phyloP scores from a whole-genome alignment of 2,113 vertebrate species.

The Myrmophylax atrothorax region DNA sequence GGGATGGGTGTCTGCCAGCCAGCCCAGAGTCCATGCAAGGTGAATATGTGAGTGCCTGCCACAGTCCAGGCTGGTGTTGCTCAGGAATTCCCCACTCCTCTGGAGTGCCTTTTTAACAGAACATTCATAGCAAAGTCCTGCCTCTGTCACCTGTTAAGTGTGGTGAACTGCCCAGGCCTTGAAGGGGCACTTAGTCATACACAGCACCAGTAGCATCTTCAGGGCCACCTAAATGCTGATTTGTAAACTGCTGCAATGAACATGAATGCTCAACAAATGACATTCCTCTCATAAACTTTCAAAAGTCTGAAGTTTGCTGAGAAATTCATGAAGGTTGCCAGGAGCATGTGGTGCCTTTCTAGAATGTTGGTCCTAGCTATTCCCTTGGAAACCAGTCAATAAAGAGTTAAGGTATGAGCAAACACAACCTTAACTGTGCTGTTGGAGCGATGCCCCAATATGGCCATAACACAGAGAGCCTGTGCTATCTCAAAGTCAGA shows the following conservation, averaged over 20 bases:
- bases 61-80: not conserved
- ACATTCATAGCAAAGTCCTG: not conserved
- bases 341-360: not conserved
- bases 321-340: not conserved
- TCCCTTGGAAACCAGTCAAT: slow-evolving; percentile 28
- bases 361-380: not conserved
- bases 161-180: not conserved
- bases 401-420: slow-evolving; percentile 59
- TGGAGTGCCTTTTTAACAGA: not conserved
- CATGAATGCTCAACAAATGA: accelerated
- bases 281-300: not conserved
- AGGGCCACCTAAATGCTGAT: not conserved
- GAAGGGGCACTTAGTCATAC: not conserved
- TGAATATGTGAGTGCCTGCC: accelerated
- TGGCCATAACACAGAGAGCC: slow-evolving; percentile 45
- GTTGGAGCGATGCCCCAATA: slow-evolving; percentile 61
- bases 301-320: not conserved
- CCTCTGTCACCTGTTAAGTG: not conserved
- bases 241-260: not conserved
- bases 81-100: not conserved
- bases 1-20: not conserved
- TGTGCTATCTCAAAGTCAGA: slow-evolving; percentile 57
- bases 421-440: slow-evolving; percentile 39
- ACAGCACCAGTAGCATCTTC: not conserved
- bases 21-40: not conserved